A percentile compares a stretch with the other conserved stretches of the same genome.
Evolutionary conservation across 2,797 vertebrate genomes (phyloP).

Genomic region (Distichodus sexfasciatus): DNA sequence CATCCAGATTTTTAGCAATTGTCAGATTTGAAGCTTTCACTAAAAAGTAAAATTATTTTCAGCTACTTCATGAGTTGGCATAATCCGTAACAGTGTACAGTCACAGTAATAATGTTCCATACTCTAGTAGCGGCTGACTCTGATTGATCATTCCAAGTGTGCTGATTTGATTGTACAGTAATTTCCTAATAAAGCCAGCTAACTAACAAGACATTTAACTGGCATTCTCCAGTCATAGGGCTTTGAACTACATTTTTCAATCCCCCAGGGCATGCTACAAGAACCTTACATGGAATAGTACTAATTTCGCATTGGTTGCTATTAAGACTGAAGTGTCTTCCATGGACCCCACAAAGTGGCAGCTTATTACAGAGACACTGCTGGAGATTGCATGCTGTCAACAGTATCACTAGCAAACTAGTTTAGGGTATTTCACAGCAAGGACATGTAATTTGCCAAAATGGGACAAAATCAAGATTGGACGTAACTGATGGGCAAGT

Average conservation of each 20-base stretch:
- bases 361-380: neutral
- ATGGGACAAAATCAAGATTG: no score
- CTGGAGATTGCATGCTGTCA: neutral
- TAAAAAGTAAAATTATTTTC: neutral
- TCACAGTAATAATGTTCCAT: constrained; percentile 37
- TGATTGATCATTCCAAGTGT: constrained; percentile 58
- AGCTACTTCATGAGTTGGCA: constrained; percentile 9
- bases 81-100: neutral
- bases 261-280: no score
- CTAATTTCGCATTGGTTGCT: neutral
- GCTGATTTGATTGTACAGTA: constrained; percentile 59
- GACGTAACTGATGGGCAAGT: no score
- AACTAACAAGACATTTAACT: constrained; percentile 49
- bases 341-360: constrained; percentile 8
- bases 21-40: neutral
- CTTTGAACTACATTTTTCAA: no score
- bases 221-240: constrained; percentile 8
- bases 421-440: no score
- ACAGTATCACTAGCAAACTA: no score
- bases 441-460: no score
- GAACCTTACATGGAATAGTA: neutral
- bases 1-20: neutral
- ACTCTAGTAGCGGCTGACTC: constrained; percentile 25
- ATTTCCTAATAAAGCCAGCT: constrained; percentile 75
- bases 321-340: no score